Percentiles rank a stretch among this genome's conserved stretches.
These are phyloP conservation scores for Otis tarda DNA, from an alignment of 2,113 vertebrate genomes.

Conservation along the genomic window DNA sequence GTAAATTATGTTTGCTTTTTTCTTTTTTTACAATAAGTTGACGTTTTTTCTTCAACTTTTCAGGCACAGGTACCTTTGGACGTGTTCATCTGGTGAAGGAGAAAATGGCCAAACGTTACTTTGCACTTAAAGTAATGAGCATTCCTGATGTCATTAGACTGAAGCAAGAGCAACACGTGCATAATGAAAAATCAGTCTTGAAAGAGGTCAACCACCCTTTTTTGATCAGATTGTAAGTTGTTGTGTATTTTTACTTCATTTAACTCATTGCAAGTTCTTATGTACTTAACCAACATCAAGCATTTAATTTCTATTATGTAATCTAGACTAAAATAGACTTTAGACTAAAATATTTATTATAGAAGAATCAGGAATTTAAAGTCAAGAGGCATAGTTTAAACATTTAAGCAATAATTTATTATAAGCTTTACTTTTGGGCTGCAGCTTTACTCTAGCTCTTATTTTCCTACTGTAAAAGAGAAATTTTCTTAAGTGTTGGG, in stretches of 20 bases:
- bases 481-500: not conserved
- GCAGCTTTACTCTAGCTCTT: not conserved
- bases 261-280: not conserved
- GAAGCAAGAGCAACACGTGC: slow-evolving; percentile 95
- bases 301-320: not conserved
- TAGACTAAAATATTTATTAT: not conserved
- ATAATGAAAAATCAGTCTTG: slow-evolving; percentile 94
- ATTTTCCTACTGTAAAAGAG: not conserved
- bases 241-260: not conserved
- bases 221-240: slow-evolving; percentile 91
- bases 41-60: not conserved
- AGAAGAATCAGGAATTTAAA: not conserved
- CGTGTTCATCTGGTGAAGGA: slow-evolving; percentile 92
- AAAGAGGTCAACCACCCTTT: slow-evolving; percentile 92
- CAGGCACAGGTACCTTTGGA: slow-evolving; percentile 94
- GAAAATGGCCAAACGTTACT: slow-evolving; percentile 81
- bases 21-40: not conserved
- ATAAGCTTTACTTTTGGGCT: not conserved
- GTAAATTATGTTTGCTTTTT: not conserved
- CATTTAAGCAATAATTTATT: not conserved
- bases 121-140: slow-evolving; percentile 95
- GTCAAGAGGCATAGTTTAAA: not conserved
- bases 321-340: not conserved
- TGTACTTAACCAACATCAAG: not conserved
- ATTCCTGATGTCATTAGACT: slow-evolving; percentile 93